These are phyloP conservation scores for Pituophis catenifer DNA, from an alignment of 2,113 vertebrate genomes.

Conservation along the genomic window DNA sequence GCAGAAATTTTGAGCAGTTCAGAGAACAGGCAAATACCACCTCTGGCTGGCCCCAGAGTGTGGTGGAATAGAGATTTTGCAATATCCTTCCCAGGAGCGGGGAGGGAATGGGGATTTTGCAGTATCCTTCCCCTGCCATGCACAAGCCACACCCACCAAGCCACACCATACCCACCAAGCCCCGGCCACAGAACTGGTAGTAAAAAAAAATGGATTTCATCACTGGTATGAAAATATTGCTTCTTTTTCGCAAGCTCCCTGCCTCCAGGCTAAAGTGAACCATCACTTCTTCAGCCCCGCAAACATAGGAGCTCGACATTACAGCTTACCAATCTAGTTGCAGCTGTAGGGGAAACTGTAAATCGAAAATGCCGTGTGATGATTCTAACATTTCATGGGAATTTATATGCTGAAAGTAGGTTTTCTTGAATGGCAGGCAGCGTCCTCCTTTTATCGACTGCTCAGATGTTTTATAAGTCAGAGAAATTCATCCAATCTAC, in stretches of 20 bases:
- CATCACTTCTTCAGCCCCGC: background rate
- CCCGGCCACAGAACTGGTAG: too few relatives aligned
- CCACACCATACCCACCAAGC: too few relatives aligned
- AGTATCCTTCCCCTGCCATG: too few relatives aligned
- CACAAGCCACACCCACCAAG: too few relatives aligned
- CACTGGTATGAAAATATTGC: background rate
- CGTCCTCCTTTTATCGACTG: background rate
- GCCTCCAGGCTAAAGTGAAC: background rate
- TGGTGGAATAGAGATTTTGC: too few relatives aligned
- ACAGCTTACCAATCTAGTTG: background rate
- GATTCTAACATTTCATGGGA: background rate
- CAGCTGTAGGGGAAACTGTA: background rate
- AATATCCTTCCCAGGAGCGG: too few relatives aligned
- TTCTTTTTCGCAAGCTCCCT: background rate
- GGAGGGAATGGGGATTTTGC: too few relatives aligned
- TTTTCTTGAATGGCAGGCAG: background rate
- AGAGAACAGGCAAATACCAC: too few relatives aligned
- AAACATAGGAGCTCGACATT: background rate
- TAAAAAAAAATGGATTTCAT: too few relatives aligned
- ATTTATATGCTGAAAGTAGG: background rate
- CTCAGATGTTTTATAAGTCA: background rate
- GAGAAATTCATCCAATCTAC: background rate
- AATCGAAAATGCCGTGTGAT: background rate
- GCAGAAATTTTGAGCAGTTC: too few relatives aligned
- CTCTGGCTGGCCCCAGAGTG: too few relatives aligned